These are phyloP conservation scores for Drosophila incognita DNA, from an alignment of 2,888 invertebrate species.

Conservation along the genomic window DNA sequence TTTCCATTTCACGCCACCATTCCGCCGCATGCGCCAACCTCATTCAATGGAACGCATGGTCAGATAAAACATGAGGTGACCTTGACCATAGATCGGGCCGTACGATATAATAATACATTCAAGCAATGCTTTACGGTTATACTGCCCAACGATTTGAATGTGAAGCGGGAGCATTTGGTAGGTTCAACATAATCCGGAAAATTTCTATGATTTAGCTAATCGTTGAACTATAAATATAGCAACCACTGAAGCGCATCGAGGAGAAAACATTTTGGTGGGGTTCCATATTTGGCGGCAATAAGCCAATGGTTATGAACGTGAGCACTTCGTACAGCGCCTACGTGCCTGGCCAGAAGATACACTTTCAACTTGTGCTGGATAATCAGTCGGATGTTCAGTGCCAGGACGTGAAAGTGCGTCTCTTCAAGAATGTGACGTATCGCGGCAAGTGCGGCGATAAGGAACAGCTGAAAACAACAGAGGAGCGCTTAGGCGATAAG, in stretches of 20 bases:
- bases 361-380: conserved; percentile 89
- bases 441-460: conserved; percentile 75
- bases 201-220: background rate
- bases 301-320: conserved; percentile 89
- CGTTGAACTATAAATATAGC: conserved; percentile 83
- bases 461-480: conserved; percentile 73
- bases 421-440: conserved; percentile 87
- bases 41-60: conserved; percentile 91
- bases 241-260: conserved; percentile 88
- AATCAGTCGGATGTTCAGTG: conserved; percentile 90
- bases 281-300: conserved; percentile 89
- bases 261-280: conserved; percentile 91
- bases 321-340: conserved; percentile 89
- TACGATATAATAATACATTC: conserved; percentile 93
- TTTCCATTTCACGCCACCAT: conserved; percentile 91
- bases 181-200: conserved; percentile 12
- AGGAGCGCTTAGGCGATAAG: conserved; percentile 81
- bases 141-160: conserved; percentile 91
- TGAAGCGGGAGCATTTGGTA: conserved; percentile 88
- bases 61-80: conserved; percentile 91
- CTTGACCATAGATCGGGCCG: conserved; percentile 92
- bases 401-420: conserved; percentile 87
- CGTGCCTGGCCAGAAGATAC: conserved; percentile 90
- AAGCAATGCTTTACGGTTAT: conserved; percentile 92
- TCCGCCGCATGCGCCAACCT: conserved; percentile 89